Percentiles rank a stretch among this genome's conserved stretches.
Evolutionary conservation across 1,140 invertebrate genomes (phyloP).

Genomic region (silkworm (Bombyx mori)): DNA sequence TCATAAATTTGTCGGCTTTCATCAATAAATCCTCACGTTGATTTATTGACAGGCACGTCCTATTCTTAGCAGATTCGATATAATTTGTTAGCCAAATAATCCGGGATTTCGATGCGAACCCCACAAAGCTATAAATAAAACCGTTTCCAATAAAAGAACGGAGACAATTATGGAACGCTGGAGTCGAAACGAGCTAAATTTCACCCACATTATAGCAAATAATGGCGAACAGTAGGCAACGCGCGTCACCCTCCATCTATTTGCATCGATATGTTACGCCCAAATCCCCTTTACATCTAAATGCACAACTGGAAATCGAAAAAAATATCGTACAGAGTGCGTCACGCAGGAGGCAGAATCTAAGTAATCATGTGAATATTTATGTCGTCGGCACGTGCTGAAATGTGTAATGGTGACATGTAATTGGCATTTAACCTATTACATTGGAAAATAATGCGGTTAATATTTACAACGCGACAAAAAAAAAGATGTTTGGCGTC

Average conservation of each 20-base stretch:
- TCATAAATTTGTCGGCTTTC: conserved; percentile 35
- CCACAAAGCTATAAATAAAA: conserved; percentile 59
- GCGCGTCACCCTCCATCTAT: conserved; percentile 40
- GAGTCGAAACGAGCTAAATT: conserved; percentile 57
- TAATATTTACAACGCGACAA: too few species aligned
- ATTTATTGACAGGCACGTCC: conserved; percentile 60
- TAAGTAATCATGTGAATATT: conserved; percentile 64
- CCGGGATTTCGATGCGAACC: conserved; percentile 56
- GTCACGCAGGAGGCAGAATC: conserved; percentile 22
- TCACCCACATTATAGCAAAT: conserved; percentile 66
- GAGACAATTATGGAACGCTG: conserved; percentile 49
- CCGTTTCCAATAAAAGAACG: conserved; percentile 54
- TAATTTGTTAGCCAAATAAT: conserved; percentile 69
- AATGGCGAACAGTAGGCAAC: conserved; percentile 63
- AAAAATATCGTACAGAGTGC: conserved; percentile 44
- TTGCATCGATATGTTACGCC: conserved; percentile 56
- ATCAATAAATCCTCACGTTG: conserved; percentile 55
- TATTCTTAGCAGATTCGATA: conserved; percentile 62
- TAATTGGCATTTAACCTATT: conserved; percentile 60
- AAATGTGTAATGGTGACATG: conserved; percentile 57
- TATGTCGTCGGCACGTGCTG: conserved; percentile 62
- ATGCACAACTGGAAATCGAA: conserved; percentile 52
- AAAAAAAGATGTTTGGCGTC: too few species aligned
- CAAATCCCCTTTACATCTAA: conserved; percentile 60
- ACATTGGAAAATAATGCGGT: conserved; percentile 14